A percentile compares a stretch with the other conserved stretches of the same genome.
These are phyloP conservation scores for Sparidentex hasta DNA, from an alignment of 2,797 vertebrate genomes.

Conservation along the genomic window DNA sequence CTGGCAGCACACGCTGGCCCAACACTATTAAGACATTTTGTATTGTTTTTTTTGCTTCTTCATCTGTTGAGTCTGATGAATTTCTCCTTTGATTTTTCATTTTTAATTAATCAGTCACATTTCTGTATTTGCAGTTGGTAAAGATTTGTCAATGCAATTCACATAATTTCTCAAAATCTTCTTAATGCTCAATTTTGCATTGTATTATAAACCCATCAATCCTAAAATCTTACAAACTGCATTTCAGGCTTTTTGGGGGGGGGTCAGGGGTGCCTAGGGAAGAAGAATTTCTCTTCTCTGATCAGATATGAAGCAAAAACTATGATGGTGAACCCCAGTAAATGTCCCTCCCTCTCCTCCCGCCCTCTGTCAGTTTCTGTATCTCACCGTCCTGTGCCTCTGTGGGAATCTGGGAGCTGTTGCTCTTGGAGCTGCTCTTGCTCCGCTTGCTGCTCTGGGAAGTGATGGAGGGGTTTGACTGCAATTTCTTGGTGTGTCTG, in stretches of 20 bases:
- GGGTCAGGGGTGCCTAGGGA: too few relatives aligned
- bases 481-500: constrained; percentile 88
- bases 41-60: too few relatives aligned
- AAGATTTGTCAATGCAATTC: constrained; percentile 22
- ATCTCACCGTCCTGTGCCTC: constrained; percentile 93
- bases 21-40: too few relatives aligned
- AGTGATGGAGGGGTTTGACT: constrained; percentile 92
- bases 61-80: background rate
- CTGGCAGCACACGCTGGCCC: too few relatives aligned
- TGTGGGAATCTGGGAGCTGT: constrained; percentile 92
- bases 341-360: constrained; percentile 8
- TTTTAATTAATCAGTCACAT: background rate
- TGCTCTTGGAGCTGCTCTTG: constrained; percentile 92
- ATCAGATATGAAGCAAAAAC: background rate
- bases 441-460: constrained; percentile 95
- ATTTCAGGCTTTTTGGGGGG: too few relatives aligned
- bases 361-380: background rate
- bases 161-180: constrained; percentile 3
- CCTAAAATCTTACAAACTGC: too few relatives aligned
- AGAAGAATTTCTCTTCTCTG: background rate
- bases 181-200: background rate
- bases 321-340: background rate
- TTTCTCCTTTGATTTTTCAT: background rate
- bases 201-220: background rate
- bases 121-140: constrained; percentile 5